These are phyloP conservation scores for Myathropa florea DNA, from an alignment of 2,888 invertebrate species.

Conservation along the genomic window DNA sequence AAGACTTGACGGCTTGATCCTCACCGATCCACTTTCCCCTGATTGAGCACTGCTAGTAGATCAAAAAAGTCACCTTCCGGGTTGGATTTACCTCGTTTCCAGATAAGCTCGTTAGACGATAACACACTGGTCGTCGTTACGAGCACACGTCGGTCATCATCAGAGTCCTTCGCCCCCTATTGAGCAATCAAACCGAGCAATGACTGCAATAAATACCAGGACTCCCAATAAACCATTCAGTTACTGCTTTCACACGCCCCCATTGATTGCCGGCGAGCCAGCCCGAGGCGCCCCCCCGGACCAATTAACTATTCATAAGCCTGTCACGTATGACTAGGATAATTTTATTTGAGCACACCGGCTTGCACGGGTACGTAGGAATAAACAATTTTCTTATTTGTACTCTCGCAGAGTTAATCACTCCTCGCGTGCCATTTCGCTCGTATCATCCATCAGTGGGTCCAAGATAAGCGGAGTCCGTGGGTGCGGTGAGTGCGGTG, in stretches of 20 bases:
- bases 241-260: slow-evolving; percentile 7
- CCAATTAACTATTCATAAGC: slow-evolving; percentile 41
- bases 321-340: slow-evolving; percentile 49
- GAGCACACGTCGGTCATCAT: background rate
- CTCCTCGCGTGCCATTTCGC: slow-evolving; percentile 25
- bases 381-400: slow-evolving; percentile 62
- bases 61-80: background rate
- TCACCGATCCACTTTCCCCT: too few relatives aligned
- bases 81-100: background rate
- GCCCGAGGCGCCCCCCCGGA: background rate
- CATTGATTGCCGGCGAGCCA: background rate
- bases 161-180: background rate
- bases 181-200: slow-evolving; percentile 16
- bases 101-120: background rate
- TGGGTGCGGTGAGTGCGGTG: background rate
- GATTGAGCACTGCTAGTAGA: too few relatives aligned
- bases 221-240: background rate
- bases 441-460: slow-evolving; percentile 36
- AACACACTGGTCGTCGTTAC: background rate
- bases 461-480: slow-evolving; percentile 39
- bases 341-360: slow-evolving; percentile 58
- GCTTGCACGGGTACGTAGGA: slow-evolving; percentile 17
- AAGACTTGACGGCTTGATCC: too few relatives aligned
- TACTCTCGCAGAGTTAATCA: slow-evolving; percentile 39
- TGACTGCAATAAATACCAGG: background rate